Base-by-base conservation (phyloP, 2,113 vertebrate species). In the Marmota flaviventris region DNA sequence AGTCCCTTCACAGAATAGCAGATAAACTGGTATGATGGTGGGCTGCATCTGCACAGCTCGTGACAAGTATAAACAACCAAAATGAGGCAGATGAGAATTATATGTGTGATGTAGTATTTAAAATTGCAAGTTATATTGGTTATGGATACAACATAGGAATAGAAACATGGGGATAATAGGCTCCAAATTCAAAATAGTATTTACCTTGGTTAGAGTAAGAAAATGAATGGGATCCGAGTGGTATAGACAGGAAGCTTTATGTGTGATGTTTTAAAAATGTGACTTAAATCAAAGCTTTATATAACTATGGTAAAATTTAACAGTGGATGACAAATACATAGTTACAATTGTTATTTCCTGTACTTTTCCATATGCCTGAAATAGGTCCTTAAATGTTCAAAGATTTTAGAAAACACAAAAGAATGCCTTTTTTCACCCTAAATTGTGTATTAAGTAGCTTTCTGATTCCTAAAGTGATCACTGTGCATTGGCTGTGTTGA, bases 261-360 rank as follows among this genome's bases (percentile, higher is more conserved):
- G 65, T 67, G 56, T 69, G 61, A 63, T 27, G 0, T 63, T 63
- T 63, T 34, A 2, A 5, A 67, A 29, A 17, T 69, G 32, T 61
- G 39, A 39, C 32, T 77, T 93, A 5, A 90, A 96, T 77, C 89
- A 5, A 90, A 96, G 61, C 51, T 84, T 83, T 75, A 92, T 81
- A 65, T 37, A 42, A 85, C 81, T 56, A 20, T 48, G 61, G 39
- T 69, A 75, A 79, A 81, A 75, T 78, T 85, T 56, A 51, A 78
- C n/a, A 69, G 11, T 45, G 34, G 5, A 13, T 87, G 32, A 63
- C 25, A 24, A 67, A 45, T 75, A 77, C 14, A 42, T 81, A 53
- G 24, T 73, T 37, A 56, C 9, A 63, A 63, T 13, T 73, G 27
- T 87, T 81, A 45, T 77, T 92, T 94, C 92, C 18, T 67, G 18